These are phyloP conservation scores for Orthonyx spaldingii DNA, from an alignment of 2,113 vertebrate genomes.

Conservation along the genomic window DNA sequence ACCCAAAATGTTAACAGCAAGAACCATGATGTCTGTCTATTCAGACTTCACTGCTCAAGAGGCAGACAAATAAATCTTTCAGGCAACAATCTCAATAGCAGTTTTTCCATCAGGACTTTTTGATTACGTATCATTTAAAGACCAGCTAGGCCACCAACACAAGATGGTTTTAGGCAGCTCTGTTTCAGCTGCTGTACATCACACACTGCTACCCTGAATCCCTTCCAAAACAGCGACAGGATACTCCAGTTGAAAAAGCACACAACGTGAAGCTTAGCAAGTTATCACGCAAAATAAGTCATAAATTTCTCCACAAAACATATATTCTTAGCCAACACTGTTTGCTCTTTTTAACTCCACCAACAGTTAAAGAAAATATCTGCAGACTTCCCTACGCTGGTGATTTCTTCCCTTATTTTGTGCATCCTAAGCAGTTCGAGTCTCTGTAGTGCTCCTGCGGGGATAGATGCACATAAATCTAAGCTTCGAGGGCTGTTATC, in stretches of 20 bases:
- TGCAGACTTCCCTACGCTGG: neutral
- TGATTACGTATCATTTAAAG: neutral
- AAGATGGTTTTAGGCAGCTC: neutral
- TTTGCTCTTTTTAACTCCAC: neutral
- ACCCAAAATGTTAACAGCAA: neutral
- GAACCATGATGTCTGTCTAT: neutral
- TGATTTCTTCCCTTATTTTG: neutral
- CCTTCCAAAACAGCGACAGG: neutral
- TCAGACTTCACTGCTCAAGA: neutral
- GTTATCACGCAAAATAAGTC: neutral
- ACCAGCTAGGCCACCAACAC: neutral
- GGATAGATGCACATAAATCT: neutral
- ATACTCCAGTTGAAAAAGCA: neutral
- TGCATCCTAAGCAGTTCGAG: neutral
- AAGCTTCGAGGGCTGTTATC: neutral
- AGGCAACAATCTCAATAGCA: neutral
- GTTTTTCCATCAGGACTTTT: neutral
- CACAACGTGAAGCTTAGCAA: neutral
- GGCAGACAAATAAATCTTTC: neutral
- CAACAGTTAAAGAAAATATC: neutral
- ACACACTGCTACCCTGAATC: neutral
- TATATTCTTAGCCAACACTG: accelerated
- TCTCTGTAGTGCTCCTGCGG: neutral
- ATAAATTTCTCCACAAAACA: neutral
- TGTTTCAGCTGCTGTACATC: neutral